Evolutionary conservation across 2,113 vertebrate species (phyloP).

Genomic region (Hiodon tergisus): DNA sequence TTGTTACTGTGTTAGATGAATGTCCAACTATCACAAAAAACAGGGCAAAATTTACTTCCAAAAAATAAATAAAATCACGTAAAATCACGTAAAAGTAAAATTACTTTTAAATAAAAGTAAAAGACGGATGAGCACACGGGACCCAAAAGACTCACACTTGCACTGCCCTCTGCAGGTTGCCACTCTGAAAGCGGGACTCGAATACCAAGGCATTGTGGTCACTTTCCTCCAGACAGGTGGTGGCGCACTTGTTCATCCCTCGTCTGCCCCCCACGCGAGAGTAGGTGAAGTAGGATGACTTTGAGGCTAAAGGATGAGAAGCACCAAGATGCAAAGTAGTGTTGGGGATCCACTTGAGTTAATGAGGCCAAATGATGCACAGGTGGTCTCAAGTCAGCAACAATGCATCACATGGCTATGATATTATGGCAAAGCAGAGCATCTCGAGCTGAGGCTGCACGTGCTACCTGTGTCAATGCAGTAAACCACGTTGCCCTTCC

Average conservation of each 20-base stretch:
- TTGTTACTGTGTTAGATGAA: background rate
- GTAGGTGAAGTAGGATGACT: conserved; percentile 62
- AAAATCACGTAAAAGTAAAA: no score
- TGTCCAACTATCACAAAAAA: no score
- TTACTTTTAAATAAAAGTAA: no score
- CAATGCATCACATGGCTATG: background rate
- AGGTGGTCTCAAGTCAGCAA: no score
- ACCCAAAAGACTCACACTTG: conserved; percentile 70
- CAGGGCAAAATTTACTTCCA: no score
- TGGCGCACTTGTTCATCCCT: conserved; percentile 44
- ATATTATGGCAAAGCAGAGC: background rate
- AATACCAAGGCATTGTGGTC: conserved; percentile 69
- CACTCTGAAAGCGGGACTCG: conserved; percentile 89
- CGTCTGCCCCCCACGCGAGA: conserved; percentile 68
- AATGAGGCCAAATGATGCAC: background rate
- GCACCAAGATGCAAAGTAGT: background rate
- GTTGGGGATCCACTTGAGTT: background rate
- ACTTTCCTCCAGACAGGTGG: conserved; percentile 33
- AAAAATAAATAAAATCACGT: no score
- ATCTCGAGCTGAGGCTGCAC: background rate
- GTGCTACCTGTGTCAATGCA: conserved; percentile 66
- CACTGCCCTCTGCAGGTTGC: conserved; percentile 82
- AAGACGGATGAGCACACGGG: no score
- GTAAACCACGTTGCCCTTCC: conserved; percentile 69
- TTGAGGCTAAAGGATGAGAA: conserved; percentile 43